Conservation (phyloP, 1,140 invertebrate genomes). For the Anastatus disparis region DNA sequence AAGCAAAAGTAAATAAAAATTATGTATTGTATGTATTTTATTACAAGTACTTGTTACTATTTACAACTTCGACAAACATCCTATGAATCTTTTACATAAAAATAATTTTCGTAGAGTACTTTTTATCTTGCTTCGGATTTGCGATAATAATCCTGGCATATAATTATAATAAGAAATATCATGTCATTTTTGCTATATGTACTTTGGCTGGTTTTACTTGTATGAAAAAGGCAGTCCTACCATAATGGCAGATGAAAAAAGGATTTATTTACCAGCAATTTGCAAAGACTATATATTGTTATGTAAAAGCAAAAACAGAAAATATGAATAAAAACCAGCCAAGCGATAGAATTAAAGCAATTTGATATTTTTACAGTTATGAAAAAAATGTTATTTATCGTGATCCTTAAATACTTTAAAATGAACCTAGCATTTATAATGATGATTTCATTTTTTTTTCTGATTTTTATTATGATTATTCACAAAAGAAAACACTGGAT, state of each 20-base stretch:
- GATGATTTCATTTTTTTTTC: constrained; percentile 6
- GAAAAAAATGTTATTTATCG: not conserved
- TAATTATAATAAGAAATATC: constrained; percentile 22
- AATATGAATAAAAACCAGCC: not conserved
- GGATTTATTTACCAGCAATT: constrained; percentile 11
- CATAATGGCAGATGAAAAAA: constrained; percentile 4
- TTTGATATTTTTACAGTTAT: not conserved
- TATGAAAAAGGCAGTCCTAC: constrained; percentile 5
- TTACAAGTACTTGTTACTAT: constrained; percentile 65
- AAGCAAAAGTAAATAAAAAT: constrained; percentile 17
- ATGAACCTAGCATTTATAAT: constrained; percentile 7
- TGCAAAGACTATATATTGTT: not conserved
- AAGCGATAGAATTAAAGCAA: not conserved
- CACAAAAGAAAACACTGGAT: constrained; percentile 56
- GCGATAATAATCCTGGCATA: constrained; percentile 5
- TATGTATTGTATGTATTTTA: constrained; percentile 55
- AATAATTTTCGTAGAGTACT: constrained; percentile 58
- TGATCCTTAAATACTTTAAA: constrained; percentile 9
- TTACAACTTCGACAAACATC: constrained; percentile 60
- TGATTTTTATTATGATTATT: constrained; percentile 24
- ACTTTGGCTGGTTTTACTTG: constrained; percentile 12
- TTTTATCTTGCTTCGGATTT: constrained; percentile 39
- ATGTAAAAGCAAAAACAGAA: not conserved
- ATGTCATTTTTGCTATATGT: not conserved
- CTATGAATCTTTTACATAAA: constrained; percentile 63